These are phyloP conservation scores for Heliconius himera DNA, from an alignment of 1,140 invertebrate species.

Conservation along the genomic window DNA sequence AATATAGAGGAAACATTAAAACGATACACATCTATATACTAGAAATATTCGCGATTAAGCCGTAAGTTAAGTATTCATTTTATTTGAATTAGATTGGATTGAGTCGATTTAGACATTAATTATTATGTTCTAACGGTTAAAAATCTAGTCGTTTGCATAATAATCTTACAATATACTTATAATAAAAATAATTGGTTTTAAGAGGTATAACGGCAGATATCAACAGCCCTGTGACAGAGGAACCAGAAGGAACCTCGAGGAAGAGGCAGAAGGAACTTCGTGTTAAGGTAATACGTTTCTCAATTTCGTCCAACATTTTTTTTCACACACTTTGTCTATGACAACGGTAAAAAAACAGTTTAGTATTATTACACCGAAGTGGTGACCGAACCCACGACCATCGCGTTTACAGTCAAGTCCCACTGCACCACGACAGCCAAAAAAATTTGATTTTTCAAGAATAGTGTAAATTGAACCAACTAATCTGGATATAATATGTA, in stretches of 20 bases:
- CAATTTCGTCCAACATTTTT: too few species aligned
- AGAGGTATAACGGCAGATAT: neutral
- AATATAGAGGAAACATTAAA: conserved; percentile 4
- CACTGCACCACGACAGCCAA: too few species aligned
- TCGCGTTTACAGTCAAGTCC: too few species aligned
- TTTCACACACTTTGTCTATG: too few species aligned
- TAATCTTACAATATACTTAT: neutral
- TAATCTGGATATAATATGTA: too few species aligned
- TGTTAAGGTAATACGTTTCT: neutral
- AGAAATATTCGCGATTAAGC: neutral
- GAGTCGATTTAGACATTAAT: neutral
- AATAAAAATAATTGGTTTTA: neutral
- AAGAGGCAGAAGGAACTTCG: neutral
- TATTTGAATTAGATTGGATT: neutral
- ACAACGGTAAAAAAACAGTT: too few species aligned
- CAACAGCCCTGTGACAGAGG: neutral
- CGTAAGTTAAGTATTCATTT: neutral
- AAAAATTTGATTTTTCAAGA: too few species aligned
- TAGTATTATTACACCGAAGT: too few species aligned
- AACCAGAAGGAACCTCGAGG: neutral
- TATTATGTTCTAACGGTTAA: neutral
- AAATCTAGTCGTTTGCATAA: neutral
- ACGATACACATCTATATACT: neutral
- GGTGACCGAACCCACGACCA: too few species aligned
- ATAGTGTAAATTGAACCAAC: too few species aligned